Evolutionary conservation across 2,113 vertebrate species (phyloP), one percentile per base, ranked within the genome.

Genomic region (Poeciliopsis turrubarensis): DNA sequence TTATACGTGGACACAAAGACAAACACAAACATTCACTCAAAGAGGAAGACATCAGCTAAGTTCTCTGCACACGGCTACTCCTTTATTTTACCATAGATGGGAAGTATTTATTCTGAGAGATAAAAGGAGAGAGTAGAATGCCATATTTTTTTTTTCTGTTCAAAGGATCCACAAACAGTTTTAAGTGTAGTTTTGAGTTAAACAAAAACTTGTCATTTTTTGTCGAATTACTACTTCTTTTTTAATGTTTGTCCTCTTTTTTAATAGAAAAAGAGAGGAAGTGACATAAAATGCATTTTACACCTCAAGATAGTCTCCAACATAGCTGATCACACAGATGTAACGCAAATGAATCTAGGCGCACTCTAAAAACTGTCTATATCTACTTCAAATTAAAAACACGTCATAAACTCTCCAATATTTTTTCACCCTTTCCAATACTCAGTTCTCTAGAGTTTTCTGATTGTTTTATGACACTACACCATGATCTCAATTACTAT

Each of bases 1-100:
- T 93, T 91, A 91, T 89, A 89, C 70, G 66, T 67, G 27, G 86
- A 84, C 87, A 91, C 88, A 90, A 86, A 91, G 87, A 92, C 88
- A 91, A 92, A 93, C 87, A 91, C 89, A 87, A 84, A 90, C 85
- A 89, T 62, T 82, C 82, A 82, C 82, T 74, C 32, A 13, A 79
- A 44, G 74, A 2, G 14, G 83, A 87, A 84, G 70, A 82, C 72
- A 32, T 85, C 75, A 91, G 91, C 88, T 85, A 51, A 70, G 65
- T 79, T 68, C 60, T 54, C 22, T 13, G 47, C 79, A 86, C 47
- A 82, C 66, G 27, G 22, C 37, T 61, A 47, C 77, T 32, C 65
- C 80, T 80, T 25, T 79, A 66, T n/a, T 27, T 73, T 77, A 77
- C 82, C 80, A 72, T 70, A 85, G 74, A 78, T 75, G 74, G 64